phyloP scores from a whole-genome alignment of 2,888 invertebrate species.

The Metacarcinus magister region DNA sequence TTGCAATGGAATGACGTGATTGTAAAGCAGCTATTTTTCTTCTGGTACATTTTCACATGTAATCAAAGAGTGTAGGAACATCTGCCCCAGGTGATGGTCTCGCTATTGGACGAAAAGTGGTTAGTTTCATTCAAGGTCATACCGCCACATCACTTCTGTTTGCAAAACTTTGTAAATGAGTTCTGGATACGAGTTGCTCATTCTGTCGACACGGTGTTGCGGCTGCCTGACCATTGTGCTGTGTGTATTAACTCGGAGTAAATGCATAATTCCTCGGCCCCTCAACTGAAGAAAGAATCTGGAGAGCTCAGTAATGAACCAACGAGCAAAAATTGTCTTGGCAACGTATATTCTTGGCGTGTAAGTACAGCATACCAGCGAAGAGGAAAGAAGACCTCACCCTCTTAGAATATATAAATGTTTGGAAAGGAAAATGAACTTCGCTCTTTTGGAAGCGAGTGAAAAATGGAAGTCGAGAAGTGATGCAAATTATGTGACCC shows the following conservation, averaged over 20 bases:
- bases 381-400: not conserved
- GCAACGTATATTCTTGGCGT: not conserved
- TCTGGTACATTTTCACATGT: not conserved
- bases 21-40: not conserved
- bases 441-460: not conserved
- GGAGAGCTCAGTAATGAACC: not conserved
- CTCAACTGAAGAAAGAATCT: not conserved
- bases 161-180: constrained; percentile 43
- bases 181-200: not conserved
- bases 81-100: not conserved
- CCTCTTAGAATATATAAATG: not conserved
- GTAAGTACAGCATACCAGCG: not conserved
- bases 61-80: not conserved
- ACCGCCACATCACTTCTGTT: not conserved
- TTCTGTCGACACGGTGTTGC: not conserved
- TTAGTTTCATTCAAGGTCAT: not conserved
- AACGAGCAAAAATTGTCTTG: not conserved
- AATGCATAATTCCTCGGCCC: not conserved
- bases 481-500: not conserved
- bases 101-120: not conserved
- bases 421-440: not conserved
- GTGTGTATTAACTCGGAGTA: not conserved
- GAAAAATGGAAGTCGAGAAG: not conserved
- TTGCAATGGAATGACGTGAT: not conserved
- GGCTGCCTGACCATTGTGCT: not conserved